phyloP scores from a whole-genome alignment of 2,113 vertebrate species.

The Tupaia tana region DNA sequence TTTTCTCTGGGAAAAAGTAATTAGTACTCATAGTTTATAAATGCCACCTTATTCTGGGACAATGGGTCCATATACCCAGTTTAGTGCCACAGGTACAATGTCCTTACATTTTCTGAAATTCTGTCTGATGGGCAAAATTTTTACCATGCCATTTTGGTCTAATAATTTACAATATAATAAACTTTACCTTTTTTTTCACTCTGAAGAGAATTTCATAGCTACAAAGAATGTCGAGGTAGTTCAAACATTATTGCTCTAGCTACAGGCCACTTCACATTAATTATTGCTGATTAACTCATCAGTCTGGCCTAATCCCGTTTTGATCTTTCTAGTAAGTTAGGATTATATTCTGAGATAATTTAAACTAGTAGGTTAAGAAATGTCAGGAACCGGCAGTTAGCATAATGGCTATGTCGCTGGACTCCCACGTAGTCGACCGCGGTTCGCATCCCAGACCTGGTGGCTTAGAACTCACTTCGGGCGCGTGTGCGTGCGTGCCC shows the following conservation, averaged over 20 bases:
- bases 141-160: not conserved
- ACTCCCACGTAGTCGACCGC: too few relatives aligned
- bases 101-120: constrained; percentile 31
- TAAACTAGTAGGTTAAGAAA: not conserved
- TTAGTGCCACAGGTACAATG: not conserved
- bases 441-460: too few relatives aligned
- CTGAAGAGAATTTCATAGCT: constrained; percentile 13
- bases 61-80: not conserved
- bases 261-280: not conserved
- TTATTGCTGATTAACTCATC: not conserved
- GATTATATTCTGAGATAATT: not conserved
- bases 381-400: too few relatives aligned
- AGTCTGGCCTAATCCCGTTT: not conserved
- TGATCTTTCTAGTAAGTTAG: not conserved
- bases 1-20: not conserved
- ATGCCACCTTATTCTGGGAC: not conserved
- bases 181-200: not conserved
- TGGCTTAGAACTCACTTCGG: too few relatives aligned
- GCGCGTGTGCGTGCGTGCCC: too few relatives aligned
- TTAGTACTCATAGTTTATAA: not conserved
- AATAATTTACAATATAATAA: not conserved
- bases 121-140: not conserved
- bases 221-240: not conserved
- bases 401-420: too few relatives aligned
- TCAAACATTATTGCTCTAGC: not conserved